Conservation (phyloP, 2,888 invertebrate species). For the Orthonychiurus folsomi region DNA sequence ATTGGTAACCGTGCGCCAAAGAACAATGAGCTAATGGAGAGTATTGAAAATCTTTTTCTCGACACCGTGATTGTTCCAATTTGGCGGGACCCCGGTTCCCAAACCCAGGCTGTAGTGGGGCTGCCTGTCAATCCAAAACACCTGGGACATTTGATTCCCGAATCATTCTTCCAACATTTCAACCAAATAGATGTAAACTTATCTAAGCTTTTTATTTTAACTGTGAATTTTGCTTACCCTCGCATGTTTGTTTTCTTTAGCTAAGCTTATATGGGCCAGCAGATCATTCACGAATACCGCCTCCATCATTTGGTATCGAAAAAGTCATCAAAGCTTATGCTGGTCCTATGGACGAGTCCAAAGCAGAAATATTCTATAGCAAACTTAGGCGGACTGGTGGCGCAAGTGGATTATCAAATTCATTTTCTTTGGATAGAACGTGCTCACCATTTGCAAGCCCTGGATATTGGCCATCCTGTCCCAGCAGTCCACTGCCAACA, state of each 20-base stretch:
- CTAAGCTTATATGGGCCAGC: constrained; percentile 4
- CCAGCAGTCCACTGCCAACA: background rate
- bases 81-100: constrained; percentile 54
- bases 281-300: background rate
- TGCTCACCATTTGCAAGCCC: background rate
- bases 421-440: background rate
- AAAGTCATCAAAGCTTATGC: constrained; percentile 42
- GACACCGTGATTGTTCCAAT: constrained; percentile 83
- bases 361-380: constrained; percentile 29
- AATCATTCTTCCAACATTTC: background rate
- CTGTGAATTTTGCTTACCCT: no score
- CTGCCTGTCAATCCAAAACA: constrained; percentile 9
- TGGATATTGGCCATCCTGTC: background rate
- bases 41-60: constrained; percentile 56
- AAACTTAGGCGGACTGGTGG: background rate
- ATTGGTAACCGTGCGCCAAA: constrained; percentile 62
- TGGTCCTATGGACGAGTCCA: constrained; percentile 46
- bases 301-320: background rate
- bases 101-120: background rate
- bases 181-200: constrained; percentile 1
- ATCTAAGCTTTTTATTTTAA: no score
- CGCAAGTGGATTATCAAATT: background rate
- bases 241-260: constrained; percentile 7
- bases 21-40: constrained; percentile 24
- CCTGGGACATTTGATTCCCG: constrained; percentile 9